Evolutionary conservation across 1,140 invertebrate genomes (phyloP).

Genomic region (Gonioctena quinquepunctata): DNA sequence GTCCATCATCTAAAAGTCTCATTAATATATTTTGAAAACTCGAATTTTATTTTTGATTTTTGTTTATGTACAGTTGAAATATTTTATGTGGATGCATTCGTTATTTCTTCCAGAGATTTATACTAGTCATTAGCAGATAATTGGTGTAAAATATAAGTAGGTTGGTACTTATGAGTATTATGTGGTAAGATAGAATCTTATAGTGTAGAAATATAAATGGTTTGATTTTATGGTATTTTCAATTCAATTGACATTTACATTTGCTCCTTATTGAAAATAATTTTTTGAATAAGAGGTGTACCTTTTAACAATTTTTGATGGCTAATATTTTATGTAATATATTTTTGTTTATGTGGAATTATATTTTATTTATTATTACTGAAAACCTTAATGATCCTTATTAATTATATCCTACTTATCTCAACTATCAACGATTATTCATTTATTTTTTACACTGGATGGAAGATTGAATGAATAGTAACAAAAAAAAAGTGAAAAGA

Average conservation of each 20-base stretch:
- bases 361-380: too few species aligned
- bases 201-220: not conserved
- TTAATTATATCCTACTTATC: too few species aligned
- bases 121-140: conserved; percentile 1
- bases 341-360: not conserved
- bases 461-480: too few species aligned
- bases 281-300: not conserved
- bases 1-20: too few species aligned
- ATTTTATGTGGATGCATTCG: conserved; percentile 8
- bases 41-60: not conserved
- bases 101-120: conserved; percentile 8
- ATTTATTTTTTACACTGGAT: too few species aligned
- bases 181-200: not conserved
- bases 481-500: too few species aligned
- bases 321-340: not conserved
- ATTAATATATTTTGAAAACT: too few species aligned
- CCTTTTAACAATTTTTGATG: not conserved
- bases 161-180: not conserved
- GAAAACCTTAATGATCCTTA: too few species aligned
- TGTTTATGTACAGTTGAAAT: conserved; percentile 8
- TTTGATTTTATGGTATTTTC: not conserved
- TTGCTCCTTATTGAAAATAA: not conserved
- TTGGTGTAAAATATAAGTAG: not conserved
- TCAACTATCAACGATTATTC: too few species aligned
- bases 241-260: not conserved